These are phyloP conservation scores for Cynopterus sphinx DNA, from an alignment of 2,797 vertebrate genomes.

Conservation along the genomic window DNA sequence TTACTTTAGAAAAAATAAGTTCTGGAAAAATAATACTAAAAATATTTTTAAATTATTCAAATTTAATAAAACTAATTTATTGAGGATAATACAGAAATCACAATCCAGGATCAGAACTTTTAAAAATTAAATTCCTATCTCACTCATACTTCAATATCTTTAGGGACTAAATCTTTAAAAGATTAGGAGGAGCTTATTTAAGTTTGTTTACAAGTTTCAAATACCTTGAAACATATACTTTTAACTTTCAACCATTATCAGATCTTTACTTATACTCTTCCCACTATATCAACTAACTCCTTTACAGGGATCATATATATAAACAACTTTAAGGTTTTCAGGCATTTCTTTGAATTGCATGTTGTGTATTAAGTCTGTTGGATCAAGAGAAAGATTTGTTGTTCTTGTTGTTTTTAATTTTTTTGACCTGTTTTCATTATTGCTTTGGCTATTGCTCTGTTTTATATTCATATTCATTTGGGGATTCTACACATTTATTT, in stretches of 20 bases:
- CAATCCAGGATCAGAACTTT: background rate
- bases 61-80: background rate
- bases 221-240: background rate
- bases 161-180: background rate
- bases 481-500: background rate
- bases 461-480: background rate
- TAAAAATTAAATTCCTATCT: background rate
- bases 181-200: background rate
- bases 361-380: background rate
- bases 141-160: background rate
- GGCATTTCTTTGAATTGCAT: background rate
- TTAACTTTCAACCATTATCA: background rate
- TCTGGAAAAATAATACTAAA: background rate
- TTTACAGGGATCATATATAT: background rate
- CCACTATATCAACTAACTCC: background rate
- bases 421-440: background rate
- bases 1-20: background rate
- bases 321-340: background rate
- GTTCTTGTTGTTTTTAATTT: background rate
- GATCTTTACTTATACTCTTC: background rate
- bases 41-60: background rate
- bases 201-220: background rate
- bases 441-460: background rate
- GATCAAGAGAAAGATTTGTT: background rate
- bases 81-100: background rate